Base-by-base conservation (phyloP, 2,888 invertebrate species). In the Desoria tigrina region DNA sequence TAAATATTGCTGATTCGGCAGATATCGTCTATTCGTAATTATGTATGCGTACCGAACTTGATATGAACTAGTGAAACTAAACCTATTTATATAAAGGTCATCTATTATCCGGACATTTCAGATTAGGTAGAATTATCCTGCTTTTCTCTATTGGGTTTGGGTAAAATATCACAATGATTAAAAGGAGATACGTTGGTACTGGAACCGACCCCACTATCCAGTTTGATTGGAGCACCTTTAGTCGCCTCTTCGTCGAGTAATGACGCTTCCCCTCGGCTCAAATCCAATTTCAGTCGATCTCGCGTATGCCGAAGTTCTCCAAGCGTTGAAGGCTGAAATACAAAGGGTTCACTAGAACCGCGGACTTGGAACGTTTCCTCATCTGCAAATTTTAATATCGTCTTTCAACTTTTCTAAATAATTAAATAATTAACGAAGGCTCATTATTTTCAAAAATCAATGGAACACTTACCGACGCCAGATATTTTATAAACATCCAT, bases 281-380 rank as follows among this genome's bases (percentile, higher is more conserved):
- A 80, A 79, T 90, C 88, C 11, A 90, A 81, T 78, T 88, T 89
- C 18, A 90, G 82, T 70, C 84, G 84, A 78, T 88, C 87, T 66
- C 88, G 81, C 4, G 89, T 89, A 78, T 90, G 90, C 16, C 89
- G 80, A 42, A 90, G 79, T 14, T 89, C 89, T 24, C 90, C 90
- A 9, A 90, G 80, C 1, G 69, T 68, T 18, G 59, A 18, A 14
- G 59, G 58, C 26, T 39, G 21, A 23, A 21, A 18, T 21, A 60
- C 65, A 45, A 73, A 73, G 2, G 73, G 73, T 42, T 73, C 73
- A 28, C 23, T 65, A 2, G 73, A 73, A 28, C 65, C 63, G 45
- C 74, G 63, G 57, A 71, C 66, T 59, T 68, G 71, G 51, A 74
- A 74, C 39, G 3, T 28, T 37, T 42, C 18, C 32, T 4, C 51